Evolutionary conservation across 2,113 vertebrate genomes (phyloP).

Genomic region (Camelus bactrianus): DNA sequence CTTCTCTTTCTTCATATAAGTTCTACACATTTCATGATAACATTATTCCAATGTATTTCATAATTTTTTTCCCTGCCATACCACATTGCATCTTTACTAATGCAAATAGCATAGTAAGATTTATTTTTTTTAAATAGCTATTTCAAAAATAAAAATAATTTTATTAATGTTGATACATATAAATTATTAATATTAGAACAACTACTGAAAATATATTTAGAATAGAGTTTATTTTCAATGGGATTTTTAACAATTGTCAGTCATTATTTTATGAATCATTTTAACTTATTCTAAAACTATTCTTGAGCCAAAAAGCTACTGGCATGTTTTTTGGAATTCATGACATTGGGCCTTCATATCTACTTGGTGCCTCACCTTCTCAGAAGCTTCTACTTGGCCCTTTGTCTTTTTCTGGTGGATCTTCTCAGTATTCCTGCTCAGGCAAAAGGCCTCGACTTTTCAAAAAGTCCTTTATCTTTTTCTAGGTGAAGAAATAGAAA

Average conservation of each 20-base stretch:
- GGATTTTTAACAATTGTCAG: background rate
- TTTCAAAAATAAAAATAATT: no score
- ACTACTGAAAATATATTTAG: constrained; percentile 16
- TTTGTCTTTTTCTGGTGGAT: background rate
- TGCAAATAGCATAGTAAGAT: background rate
- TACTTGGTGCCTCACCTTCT: background rate
- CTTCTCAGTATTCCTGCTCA: background rate
- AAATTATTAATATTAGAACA: background rate
- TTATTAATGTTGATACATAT: background rate
- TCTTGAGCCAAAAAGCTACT: background rate
- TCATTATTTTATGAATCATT: background rate
- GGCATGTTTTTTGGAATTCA: background rate
- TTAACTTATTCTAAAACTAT: background rate
- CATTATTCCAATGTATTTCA: background rate
- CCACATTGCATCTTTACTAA: background rate
- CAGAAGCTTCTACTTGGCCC: background rate
- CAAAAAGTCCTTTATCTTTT: background rate
- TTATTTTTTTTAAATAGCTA: background rate
- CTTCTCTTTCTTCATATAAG: background rate
- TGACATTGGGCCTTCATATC: background rate
- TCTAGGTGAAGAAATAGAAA: background rate
- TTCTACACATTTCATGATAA: background rate
- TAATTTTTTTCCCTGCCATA: background rate
- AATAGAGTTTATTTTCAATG: background rate
- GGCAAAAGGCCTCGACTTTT: background rate